Base-by-base conservation (phyloP, 1,140 invertebrate species). In the Micrasema minimum region DNA sequence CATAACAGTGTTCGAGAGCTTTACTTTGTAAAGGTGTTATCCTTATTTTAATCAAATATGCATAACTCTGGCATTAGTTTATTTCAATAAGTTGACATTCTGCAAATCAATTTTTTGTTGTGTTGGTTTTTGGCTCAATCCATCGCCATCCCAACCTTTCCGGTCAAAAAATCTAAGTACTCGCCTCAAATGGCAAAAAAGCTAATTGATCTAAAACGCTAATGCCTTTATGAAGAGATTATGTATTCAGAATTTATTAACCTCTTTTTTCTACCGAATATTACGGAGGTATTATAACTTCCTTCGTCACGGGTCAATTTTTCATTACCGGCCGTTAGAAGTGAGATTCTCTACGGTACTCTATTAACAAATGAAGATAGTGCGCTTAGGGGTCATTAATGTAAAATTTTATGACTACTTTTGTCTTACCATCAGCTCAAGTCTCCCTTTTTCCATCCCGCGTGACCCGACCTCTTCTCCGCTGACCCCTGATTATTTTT, bases 401-500 rank as follows among this genome's bases (percentile, higher is more conserved):
- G 55, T 7, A 38, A 38, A 11, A 20, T 59, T 38, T 38, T 59
- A 38, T 59, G 1, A 31, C 18, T 14, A 38, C 18, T 22, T 59
- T 46, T 1, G 11, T 45, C 43, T 38, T 31, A 14, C 38, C 12
- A 45, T 62, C 20, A 62, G 14, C 38, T 38, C 41, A 14, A 18
- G 31, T 59, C 31, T 59, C 37, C 59, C n/a, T 62, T 20, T 62
- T 45, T 18, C 10, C 18, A 12, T 10, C 14, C 20, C 35, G 14
- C 20, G 16, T 38, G 55, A 62, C 43, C 59, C 43, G 38, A 45
- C 41, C 59, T 45, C n/a, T 23, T 45, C n/a, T 23, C 20, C 14
- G 11, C 18, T 62, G 59, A 62, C 59, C 59, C 22, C 10, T 26
- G 20, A 46, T 62, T 46, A 62, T 22, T 31, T 62, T 62, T 62